Percentiles rank a stretch among this genome's conserved stretches.
These are phyloP conservation scores for Tonatia bakeri DNA, from an alignment of 2,113 vertebrate genomes.

Conservation along the genomic window DNA sequence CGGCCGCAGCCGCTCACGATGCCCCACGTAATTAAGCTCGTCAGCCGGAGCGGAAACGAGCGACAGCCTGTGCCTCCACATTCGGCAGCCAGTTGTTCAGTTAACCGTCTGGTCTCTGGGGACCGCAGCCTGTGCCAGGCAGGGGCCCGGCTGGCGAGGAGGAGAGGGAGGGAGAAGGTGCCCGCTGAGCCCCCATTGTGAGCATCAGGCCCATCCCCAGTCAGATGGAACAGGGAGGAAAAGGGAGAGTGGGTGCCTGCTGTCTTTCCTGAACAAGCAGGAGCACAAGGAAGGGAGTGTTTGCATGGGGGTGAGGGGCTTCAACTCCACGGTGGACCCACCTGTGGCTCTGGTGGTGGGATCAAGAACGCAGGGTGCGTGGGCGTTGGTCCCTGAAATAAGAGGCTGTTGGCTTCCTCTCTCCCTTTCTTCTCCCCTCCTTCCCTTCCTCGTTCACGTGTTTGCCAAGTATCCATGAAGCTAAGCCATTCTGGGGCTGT, in stretches of 20 bases:
- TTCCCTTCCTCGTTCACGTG: neutral
- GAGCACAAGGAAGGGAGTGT: neutral
- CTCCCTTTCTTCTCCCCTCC: neutral
- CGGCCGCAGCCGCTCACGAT: neutral
- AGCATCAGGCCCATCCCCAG: neutral
- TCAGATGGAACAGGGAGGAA: neutral
- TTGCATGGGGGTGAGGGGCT: neutral
- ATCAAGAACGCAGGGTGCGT: neutral
- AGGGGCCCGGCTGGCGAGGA: neutral
- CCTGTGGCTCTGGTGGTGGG: neutral
- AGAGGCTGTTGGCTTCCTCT: neutral
- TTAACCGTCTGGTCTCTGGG: neutral
- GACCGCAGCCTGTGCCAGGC: neutral
- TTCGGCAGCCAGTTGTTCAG: neutral
- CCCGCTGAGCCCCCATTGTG: neutral
- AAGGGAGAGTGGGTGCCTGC: neutral
- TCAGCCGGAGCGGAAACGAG: neutral
- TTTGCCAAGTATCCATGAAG: neutral
- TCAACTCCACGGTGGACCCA: neutral
- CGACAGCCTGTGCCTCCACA: neutral
- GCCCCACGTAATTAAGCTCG: neutral
- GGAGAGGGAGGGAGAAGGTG: neutral
- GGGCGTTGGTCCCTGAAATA: neutral
- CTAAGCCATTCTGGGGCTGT: neutral
- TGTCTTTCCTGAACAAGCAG: neutral